Percentiles rank a stretch among this genome's conserved stretches.
Evolutionary conservation across 2,888 invertebrate species (phyloP).

Genomic region (Tolmerus cingulatus): DNA sequence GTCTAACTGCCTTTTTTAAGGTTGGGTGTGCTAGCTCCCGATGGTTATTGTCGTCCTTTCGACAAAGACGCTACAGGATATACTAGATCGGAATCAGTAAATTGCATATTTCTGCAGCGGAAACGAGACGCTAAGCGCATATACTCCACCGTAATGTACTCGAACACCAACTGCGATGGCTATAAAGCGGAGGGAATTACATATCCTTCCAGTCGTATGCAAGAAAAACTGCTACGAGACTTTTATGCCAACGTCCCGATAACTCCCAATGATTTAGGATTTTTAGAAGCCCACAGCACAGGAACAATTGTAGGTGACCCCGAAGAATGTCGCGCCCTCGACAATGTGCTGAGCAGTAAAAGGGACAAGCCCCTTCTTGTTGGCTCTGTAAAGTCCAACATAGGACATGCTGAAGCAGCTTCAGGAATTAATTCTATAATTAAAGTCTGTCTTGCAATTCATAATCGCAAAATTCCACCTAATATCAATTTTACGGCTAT

Average conservation of each 20-base stretch:
- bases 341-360: slow-evolving; percentile 77
- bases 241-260: slow-evolving; percentile 76
- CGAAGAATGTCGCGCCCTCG: slow-evolving; percentile 85
- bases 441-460: slow-evolving; percentile 84
- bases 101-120: slow-evolving; percentile 76
- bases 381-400: slow-evolving; percentile 92
- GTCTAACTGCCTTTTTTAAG: not conserved
- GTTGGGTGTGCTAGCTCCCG: slow-evolving; percentile 78
- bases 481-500: slow-evolving; percentile 81
- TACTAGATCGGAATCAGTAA: slow-evolving; percentile 81
- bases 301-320: slow-evolving; percentile 89
- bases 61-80: slow-evolving; percentile 86
- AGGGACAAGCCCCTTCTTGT: slow-evolving; percentile 80
- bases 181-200: slow-evolving; percentile 76
- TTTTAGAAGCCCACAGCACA: slow-evolving; percentile 88
- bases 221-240: slow-evolving; percentile 69
- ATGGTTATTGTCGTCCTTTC: slow-evolving; percentile 90
- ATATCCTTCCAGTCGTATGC: slow-evolving; percentile 72
- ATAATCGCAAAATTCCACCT: slow-evolving; percentile 80
- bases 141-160: slow-evolving; percentile 77
- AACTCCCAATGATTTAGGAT: slow-evolving; percentile 74
- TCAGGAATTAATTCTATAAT: slow-evolving; percentile 84
- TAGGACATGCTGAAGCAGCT: slow-evolving; percentile 91
- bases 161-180: slow-evolving; percentile 84
- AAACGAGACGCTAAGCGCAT: slow-evolving; percentile 71